A percentile compares a stretch with the other conserved stretches of the same genome.
Conservation (phyloP, 2,888 invertebrate species). For the Hymenopus coronatus region DNA sequence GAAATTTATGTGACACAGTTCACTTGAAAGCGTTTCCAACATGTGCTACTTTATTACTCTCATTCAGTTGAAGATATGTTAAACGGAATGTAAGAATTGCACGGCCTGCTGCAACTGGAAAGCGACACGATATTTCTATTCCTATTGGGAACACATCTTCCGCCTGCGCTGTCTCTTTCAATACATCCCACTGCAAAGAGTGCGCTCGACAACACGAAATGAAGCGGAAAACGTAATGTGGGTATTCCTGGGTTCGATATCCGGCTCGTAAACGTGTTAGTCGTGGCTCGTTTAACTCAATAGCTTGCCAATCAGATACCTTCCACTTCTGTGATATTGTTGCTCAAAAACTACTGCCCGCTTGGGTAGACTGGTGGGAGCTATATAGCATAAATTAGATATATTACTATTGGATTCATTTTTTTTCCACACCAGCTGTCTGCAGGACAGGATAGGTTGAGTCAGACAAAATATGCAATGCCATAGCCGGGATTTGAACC, state of each 20-base stretch:
- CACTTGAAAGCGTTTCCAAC: no score
- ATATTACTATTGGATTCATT: no score
- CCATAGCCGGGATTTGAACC: no score
- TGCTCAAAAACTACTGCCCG: background rate
- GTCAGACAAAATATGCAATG: no score
- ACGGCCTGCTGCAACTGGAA: background rate
- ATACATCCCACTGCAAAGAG: background rate
- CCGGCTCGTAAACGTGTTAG: background rate
- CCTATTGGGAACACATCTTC: background rate
- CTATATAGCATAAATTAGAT: no score
- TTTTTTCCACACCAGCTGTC: no score
- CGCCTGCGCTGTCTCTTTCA: background rate
- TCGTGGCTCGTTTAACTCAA: background rate
- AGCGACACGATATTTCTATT: background rate
- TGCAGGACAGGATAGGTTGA: no score
- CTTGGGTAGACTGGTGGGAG: no score
- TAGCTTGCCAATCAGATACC: background rate
- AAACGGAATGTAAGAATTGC: background rate
- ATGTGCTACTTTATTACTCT: no score
- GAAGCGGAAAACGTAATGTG: background rate
- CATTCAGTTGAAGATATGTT: background rate
- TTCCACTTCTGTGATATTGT: background rate
- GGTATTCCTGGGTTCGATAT: background rate
- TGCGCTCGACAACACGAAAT: background rate
- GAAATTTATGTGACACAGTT: no score